These are phyloP conservation scores for Oxycera nigricornis DNA, from an alignment of 2,888 invertebrate species.

Conservation along the genomic window DNA sequence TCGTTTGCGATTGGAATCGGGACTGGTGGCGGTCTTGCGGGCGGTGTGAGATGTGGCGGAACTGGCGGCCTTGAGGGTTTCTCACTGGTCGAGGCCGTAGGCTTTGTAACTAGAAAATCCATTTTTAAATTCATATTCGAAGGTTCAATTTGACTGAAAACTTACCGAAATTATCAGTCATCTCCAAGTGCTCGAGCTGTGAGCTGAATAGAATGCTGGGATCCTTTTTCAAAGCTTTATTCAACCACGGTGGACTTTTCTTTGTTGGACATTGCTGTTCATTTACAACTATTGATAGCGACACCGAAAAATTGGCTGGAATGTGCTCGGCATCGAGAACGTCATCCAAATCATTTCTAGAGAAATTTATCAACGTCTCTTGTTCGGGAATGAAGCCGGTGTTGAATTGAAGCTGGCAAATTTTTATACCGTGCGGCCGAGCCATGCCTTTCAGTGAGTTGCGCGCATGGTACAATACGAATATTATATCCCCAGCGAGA, in stretches of 20 bases:
- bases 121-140: neutral
- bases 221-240: slow-evolving; percentile 68
- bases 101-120: slow-evolving; percentile 59
- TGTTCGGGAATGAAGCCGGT: slow-evolving; percentile 82
- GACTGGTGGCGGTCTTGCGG: slow-evolving; percentile 54
- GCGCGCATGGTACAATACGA: slow-evolving; percentile 84
- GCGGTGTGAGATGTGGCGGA: slow-evolving; percentile 55
- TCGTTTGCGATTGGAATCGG: slow-evolving; percentile 48
- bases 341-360: slow-evolving; percentile 81
- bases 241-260: slow-evolving; percentile 78
- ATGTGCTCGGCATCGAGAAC: slow-evolving; percentile 75
- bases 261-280: slow-evolving; percentile 73
- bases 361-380: slow-evolving; percentile 77
- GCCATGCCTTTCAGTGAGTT: slow-evolving; percentile 82
- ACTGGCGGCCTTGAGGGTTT: slow-evolving; percentile 53
- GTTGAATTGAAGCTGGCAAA: slow-evolving; percentile 87
- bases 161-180: slow-evolving; percentile 81
- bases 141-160: neutral
- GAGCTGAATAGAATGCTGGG: slow-evolving; percentile 74
- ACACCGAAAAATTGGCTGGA: slow-evolving; percentile 73
- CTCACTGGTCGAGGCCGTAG: slow-evolving; percentile 51
- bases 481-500: slow-evolving; percentile 84
- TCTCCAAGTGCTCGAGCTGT: slow-evolving; percentile 81
- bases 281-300: slow-evolving; percentile 74
- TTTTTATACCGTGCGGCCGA: slow-evolving; percentile 81